Conservation (phyloP, 2,113 vertebrate species). For the Onychostruthus taczanowskii region DNA sequence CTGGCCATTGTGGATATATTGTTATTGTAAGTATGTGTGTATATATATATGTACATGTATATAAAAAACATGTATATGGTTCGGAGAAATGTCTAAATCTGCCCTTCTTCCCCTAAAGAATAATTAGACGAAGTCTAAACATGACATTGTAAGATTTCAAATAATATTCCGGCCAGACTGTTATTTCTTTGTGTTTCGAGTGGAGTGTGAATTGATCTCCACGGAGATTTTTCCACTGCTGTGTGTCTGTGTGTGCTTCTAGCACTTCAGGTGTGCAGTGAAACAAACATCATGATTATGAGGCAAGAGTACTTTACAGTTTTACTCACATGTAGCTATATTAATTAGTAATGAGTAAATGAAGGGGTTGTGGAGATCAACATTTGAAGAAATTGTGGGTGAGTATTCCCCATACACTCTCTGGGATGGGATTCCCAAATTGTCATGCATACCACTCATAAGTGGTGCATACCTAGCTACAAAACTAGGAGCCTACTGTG, state of each 20-base stretch:
- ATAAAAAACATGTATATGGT: neutral
- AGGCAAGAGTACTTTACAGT: neutral
- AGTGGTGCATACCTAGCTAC: neutral
- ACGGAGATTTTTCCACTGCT: neutral
- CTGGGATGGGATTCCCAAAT: neutral
- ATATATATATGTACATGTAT: neutral
- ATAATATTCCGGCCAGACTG: neutral
- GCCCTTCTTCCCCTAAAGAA: neutral
- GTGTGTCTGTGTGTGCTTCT: rapidly evolving
- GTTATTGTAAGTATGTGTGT: neutral
- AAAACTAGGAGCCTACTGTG: neutral
- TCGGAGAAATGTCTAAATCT: neutral
- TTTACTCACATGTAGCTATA: neutral
- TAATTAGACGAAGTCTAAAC: neutral
- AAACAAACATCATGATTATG: neutral
- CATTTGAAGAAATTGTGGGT: neutral
- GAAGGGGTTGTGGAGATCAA: neutral
- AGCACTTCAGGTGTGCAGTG: neutral
- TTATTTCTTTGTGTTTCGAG: neutral
- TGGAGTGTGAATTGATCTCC: neutral
- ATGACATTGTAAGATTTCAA: neutral
- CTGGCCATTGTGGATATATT: neutral
- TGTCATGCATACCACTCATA: neutral
- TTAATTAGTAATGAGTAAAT: neutral
- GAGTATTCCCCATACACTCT: neutral